Evolutionary conservation across 2,113 vertebrate genomes (phyloP), one percentile per base, ranked within the genome.

Genomic region (Echinops telfairi): DNA sequence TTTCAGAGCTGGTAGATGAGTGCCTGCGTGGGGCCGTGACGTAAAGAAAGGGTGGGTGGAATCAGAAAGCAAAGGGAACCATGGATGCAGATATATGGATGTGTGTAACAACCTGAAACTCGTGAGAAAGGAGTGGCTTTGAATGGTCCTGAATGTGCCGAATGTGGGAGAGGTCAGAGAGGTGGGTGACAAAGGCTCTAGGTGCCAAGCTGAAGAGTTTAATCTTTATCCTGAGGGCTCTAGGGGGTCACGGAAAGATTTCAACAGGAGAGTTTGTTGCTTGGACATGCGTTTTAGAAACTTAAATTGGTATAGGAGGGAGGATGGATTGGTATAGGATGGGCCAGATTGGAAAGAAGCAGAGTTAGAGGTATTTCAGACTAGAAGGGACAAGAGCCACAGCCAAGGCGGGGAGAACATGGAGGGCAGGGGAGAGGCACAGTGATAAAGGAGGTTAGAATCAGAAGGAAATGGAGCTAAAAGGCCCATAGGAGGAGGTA

Each of bases 251-350:
- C 11, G 3, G 5, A 40, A 58, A 31, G 43, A 22, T 64, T 93
- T 33, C 68, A 58, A 40, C 22, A 36, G 47, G 14, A 4, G 23
- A 58, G 40, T 31, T n/a, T 57, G 29, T 64, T 22, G 38, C 25
- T 27, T 53, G 25, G 36, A 60, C 83, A 40, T 40, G 53, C 29
- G 29, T 79, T 93, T 88, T 64, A 87, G 79, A 84, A 79, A 79
- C 38, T 71, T 62, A 29, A 36, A 12, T 36, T 89, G 81, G n/a
- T 25, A 25, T 11, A 17, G 47, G 70, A n/a, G n/a, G 68, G 60
- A 40, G 10, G 31, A n/a, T 6, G 33, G 29, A 33, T 38, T 33
- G 58, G n/a, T n/a, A n/a, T n/a, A n/a, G 43, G 70, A n/a, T 38
- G 68, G 60, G 57, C 60, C 86, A 88, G 33, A 2, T 1, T 43